Conservation (phyloP, 2,797 vertebrate species). For the Argya squamiceps region DNA sequence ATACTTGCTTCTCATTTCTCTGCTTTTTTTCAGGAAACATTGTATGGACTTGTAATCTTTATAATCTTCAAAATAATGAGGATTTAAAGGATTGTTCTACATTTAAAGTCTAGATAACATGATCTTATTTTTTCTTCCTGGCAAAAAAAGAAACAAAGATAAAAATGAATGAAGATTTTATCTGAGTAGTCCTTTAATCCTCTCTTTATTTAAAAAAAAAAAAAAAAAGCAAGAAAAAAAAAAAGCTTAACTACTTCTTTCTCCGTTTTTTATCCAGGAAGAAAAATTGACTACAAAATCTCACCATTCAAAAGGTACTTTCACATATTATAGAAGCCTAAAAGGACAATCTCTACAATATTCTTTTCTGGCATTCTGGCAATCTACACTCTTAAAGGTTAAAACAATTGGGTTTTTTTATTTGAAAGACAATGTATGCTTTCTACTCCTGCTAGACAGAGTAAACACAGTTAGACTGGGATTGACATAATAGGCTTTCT, state of each 20-base stretch:
- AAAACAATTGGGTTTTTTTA: background rate
- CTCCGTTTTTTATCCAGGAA: background rate
- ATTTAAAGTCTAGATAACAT: conserved; percentile 33
- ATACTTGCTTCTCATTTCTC: background rate
- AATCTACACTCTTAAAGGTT: background rate
- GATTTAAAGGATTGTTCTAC: conserved; percentile 50
- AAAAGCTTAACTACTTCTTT: background rate
- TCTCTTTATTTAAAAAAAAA: too few species aligned
- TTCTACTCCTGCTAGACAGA: background rate
- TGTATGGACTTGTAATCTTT: conserved; percentile 23
- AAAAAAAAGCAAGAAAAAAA: background rate
- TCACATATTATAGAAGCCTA: background rate
- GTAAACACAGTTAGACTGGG: background rate
- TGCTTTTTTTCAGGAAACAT: background rate
- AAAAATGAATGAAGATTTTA: conserved; percentile 26
- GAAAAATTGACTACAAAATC: background rate
- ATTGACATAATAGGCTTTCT: background rate
- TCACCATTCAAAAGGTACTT: background rate
- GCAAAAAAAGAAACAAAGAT: background rate
- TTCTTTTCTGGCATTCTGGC: background rate
- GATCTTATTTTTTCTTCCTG: background rate
- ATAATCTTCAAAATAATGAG: conserved; percentile 50
- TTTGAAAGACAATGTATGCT: background rate
- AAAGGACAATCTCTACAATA: background rate
- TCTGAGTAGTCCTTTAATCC: conserved; percentile 18